A percentile compares a stretch with the other conserved stretches of the same genome.
phyloP scores from a whole-genome alignment of 2,797 vertebrate genomes.

The Catharus ustulatus region DNA sequence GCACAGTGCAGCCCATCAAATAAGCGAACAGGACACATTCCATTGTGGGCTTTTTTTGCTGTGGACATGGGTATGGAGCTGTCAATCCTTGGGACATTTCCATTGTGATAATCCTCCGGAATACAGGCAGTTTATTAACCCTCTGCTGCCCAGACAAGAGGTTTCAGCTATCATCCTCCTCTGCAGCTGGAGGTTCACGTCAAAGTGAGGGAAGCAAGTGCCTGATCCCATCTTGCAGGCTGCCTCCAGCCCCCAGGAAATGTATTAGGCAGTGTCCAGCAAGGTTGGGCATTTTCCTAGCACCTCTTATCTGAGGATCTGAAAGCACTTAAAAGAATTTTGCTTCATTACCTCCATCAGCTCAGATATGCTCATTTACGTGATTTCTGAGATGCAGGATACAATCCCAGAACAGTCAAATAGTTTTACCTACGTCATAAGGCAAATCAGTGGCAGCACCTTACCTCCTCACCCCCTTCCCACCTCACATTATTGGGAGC shows the following conservation, averaged over 20 bases:
- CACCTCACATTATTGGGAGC: neutral
- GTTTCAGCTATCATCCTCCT: neutral
- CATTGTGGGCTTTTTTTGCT: conserved; percentile 50
- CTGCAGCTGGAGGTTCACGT: neutral
- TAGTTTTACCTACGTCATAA: neutral
- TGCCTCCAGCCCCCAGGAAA: rapidly evolving
- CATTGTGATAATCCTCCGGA: conserved; percentile 11
- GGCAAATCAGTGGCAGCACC: neutral
- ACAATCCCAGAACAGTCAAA: neutral
- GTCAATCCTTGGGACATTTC: conserved; percentile 38
- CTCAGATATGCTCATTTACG: neutral
- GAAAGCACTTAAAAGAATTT: conserved; percentile 27
- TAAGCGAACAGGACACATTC: conserved; percentile 35
- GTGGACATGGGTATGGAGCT: conserved; percentile 36
- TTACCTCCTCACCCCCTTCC: neutral
- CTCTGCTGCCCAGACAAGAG: neutral
- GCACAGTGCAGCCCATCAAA: neutral
- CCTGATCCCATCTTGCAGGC: neutral
- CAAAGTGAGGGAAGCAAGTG: rapidly evolving
- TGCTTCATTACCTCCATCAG: neutral
- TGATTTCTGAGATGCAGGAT: neutral
- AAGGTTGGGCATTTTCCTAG: neutral
- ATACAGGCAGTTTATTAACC: conserved; percentile 17
- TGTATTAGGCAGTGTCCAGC: neutral
- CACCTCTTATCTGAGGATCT: conserved; percentile 27